Conservation (phyloP, 2,888 invertebrate species). For the Nomada goodeniana region DNA sequence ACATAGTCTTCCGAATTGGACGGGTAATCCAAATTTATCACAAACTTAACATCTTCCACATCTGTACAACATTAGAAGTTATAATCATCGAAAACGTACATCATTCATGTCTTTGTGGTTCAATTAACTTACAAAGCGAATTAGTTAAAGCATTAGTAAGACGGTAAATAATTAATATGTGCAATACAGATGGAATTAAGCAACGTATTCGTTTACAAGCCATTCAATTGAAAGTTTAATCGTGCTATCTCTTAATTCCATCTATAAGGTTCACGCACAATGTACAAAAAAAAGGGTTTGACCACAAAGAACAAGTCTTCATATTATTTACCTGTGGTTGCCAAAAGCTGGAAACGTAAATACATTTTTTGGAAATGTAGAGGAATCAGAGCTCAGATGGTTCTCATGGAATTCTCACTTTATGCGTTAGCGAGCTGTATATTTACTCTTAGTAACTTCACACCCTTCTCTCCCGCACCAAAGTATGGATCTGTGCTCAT, state of each 20-base stretch:
- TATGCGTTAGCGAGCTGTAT: conserved; percentile 80
- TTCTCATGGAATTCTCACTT: conserved; percentile 83
- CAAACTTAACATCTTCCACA: conserved; percentile 99
- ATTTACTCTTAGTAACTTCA: conserved; percentile 80
- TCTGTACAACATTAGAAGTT: conserved; percentile 87
- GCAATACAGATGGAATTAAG: conserved; percentile 70
- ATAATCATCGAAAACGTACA: conserved; percentile 63
- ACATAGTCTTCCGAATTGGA: conserved; percentile 99
- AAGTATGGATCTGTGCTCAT: conserved; percentile 83
- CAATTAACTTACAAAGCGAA: conserved; percentile 79
- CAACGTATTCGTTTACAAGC: not conserved
- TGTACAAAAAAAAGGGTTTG: conserved; percentile 69
- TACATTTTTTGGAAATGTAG: conserved; percentile 83
- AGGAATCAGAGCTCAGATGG: conserved; percentile 84
- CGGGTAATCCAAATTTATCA: conserved; percentile 99
- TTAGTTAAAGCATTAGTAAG: conserved; percentile 59
- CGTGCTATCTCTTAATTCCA: conserved; percentile 62
- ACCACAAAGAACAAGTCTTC: conserved; percentile 83
- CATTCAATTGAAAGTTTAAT: not conserved
- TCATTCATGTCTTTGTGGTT: conserved; percentile 82
- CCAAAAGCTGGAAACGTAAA: conserved; percentile 83
- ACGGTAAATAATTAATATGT: conserved; percentile 46
- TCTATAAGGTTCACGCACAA: conserved; percentile 65
- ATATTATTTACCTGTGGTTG: conserved; percentile 82
- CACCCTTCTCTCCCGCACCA: conserved; percentile 84